phyloP scores from a whole-genome alignment of 2,888 invertebrate genomes.

The Synanthedon formicaeformis region DNA sequence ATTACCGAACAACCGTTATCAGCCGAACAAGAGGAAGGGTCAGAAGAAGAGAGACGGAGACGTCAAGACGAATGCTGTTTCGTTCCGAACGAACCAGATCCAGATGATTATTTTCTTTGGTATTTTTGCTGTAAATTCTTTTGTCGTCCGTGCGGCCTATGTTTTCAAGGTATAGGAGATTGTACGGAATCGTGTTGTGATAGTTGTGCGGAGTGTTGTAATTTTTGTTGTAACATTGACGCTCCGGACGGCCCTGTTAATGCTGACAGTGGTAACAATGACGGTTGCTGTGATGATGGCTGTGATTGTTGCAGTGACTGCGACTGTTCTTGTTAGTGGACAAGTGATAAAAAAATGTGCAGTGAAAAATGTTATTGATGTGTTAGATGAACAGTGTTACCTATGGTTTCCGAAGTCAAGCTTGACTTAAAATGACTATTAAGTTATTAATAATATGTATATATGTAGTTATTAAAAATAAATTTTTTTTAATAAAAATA shows the following conservation, averaged over 20 bases:
- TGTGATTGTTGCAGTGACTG: conserved; percentile 1
- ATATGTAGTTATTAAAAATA: no score
- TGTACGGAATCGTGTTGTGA: conserved; percentile 22
- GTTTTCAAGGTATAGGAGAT: conserved; percentile 8
- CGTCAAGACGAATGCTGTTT: conserved; percentile 4
- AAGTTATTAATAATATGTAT: no score
- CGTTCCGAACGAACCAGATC: conserved; percentile 2
- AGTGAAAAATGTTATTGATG: no score
- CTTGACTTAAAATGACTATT: no score
- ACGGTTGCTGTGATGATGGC: not conserved
- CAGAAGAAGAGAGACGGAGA: not conserved
- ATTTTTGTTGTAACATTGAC: conserved; percentile 16
- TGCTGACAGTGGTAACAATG: not conserved
- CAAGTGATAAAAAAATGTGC: not conserved
- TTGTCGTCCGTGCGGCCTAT: conserved; percentile 12
- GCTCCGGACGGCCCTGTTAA: not conserved
- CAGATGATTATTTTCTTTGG: conserved; percentile 14
- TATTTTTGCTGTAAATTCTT: conserved; percentile 14
- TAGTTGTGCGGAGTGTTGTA: conserved; percentile 16
- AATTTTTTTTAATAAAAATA: no score
- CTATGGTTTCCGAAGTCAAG: no score
- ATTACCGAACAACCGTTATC: not conserved
- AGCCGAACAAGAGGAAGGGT: not conserved
- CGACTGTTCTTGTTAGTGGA: conserved; percentile 3
- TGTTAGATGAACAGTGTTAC: no score